phyloP scores from a whole-genome alignment of 2,888 invertebrate genomes.

The Alloplasta piceator region DNA sequence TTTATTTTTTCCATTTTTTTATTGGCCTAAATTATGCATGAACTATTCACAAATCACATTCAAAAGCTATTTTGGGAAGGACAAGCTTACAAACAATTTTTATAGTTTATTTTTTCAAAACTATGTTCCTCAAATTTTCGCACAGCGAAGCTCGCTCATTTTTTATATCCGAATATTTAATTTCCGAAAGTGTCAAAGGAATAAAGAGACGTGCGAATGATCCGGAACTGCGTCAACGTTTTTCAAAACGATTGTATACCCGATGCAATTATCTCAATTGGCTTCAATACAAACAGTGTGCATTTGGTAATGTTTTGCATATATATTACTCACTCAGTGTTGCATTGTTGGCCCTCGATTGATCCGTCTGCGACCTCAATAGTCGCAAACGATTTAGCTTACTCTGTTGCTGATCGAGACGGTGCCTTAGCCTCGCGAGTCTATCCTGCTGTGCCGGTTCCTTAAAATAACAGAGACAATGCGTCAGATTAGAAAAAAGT shows the following conservation, averaged over 20 bases:
- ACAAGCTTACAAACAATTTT: too few species aligned
- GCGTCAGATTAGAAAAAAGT: not conserved
- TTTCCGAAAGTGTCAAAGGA: conserved; percentile 52
- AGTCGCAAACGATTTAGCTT: conserved; percentile 96
- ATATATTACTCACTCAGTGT: conserved; percentile 91
- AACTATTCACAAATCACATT: too few species aligned
- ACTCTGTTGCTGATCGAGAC: conserved; percentile 97
- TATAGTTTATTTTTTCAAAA: too few species aligned
- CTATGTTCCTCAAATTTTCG: too few species aligned
- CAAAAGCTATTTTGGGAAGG: too few species aligned
- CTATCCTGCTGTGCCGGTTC: conserved; percentile 95
- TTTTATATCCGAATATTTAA: conserved; percentile 54
- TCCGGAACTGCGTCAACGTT: conserved; percentile 3
- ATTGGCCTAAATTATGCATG: too few species aligned
- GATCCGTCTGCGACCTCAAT: conserved; percentile 96
- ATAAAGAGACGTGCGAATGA: conserved; percentile 12
- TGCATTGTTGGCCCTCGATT: conserved; percentile 95
- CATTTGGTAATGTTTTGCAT: conserved; percentile 24
- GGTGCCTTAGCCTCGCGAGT: conserved; percentile 93
- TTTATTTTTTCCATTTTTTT: too few species aligned
- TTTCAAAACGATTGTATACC: not conserved
- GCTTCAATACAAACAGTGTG: not conserved
- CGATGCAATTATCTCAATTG: conserved; percentile 39
- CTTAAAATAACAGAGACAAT: conserved; percentile 76
- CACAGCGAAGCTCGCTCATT: too few species aligned